Evolutionary conservation across 2,888 invertebrate genomes (phyloP).

Genomic region (Microchrysa polita): DNA sequence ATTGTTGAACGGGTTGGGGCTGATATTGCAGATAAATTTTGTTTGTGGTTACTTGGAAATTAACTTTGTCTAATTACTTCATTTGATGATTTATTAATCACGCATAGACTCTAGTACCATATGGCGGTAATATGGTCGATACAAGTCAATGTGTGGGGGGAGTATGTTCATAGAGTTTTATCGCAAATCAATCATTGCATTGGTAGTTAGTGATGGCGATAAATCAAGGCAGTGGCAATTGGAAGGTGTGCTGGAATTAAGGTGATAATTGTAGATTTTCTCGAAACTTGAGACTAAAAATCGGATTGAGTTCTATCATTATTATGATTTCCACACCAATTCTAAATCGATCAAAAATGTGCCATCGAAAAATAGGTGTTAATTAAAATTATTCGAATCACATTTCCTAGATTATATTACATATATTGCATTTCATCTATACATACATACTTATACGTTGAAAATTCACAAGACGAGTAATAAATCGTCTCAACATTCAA

Average conservation of each 20-base stretch:
- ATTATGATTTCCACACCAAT: too few relatives aligned
- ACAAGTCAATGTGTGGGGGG: background rate
- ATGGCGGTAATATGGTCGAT: slow-evolving; percentile 21
- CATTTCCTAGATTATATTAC: too few relatives aligned
- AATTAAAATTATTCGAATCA: too few relatives aligned
- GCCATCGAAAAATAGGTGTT: too few relatives aligned
- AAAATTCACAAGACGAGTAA: too few relatives aligned
- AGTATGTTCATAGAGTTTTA: slow-evolving; percentile 10
- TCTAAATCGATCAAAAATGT: too few relatives aligned
- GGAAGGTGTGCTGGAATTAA: slow-evolving; percentile 4
- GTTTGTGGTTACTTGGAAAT: slow-evolving; percentile 6
- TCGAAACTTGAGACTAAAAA: too few relatives aligned
- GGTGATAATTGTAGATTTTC: slow-evolving; percentile 14
- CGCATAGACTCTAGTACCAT: slow-evolving; percentile 26
- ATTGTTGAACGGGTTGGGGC: background rate
- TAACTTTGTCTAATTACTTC: slow-evolving; percentile 33
- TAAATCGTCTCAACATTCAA: too few relatives aligned
- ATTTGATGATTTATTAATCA: slow-evolving; percentile 35
- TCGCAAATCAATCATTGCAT: slow-evolving; percentile 21
- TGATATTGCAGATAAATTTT: background rate
- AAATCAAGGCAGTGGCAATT: slow-evolving; percentile 32
- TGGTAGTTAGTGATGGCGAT: background rate
- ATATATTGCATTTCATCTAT: too few relatives aligned
- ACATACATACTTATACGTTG: too few relatives aligned
- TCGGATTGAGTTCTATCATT: too few relatives aligned